Evolutionary conservation across 2,888 invertebrate species (phyloP).

Genomic region (Lasioglossum leucozonium): DNA sequence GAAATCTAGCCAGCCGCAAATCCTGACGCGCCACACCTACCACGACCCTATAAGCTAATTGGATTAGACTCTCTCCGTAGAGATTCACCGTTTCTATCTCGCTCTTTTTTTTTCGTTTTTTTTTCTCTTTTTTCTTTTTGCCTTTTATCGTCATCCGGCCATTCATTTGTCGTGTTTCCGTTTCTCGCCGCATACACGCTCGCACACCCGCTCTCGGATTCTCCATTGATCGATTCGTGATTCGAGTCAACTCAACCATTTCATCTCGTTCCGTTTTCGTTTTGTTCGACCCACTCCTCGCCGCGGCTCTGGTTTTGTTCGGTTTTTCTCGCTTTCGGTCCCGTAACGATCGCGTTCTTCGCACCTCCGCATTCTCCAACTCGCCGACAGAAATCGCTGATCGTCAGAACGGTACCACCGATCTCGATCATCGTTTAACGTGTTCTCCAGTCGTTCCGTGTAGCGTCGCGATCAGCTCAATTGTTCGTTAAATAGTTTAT

Average conservation of each 20-base stretch:
- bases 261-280: not conserved
- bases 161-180: slow-evolving; percentile 41
- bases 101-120: too few species aligned
- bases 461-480: not conserved
- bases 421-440: not conserved
- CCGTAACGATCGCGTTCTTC: not conserved
- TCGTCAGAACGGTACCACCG: too few species aligned
- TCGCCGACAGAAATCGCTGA: not conserved
- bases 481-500: not conserved
- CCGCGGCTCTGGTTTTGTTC: not conserved
- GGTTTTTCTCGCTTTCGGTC: not conserved
- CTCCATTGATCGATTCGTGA: slow-evolving; percentile 36
- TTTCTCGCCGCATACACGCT: slow-evolving; percentile 19
- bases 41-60: slow-evolving; percentile 76
- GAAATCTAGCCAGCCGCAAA: slow-evolving; percentile 76
- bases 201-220: not conserved
- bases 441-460: not conserved
- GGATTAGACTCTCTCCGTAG: slow-evolving; percentile 75
- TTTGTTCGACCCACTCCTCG: slow-evolving; percentile 9
- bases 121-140: too few species aligned
- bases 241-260: slow-evolving; percentile 37
- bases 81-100: slow-evolving; percentile 62
- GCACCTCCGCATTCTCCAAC: not conserved
- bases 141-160: slow-evolving; percentile 43
- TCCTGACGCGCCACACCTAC: slow-evolving; percentile 72